Conservation (phyloP, 2,113 vertebrate genomes). For the Strigops habroptila region DNA sequence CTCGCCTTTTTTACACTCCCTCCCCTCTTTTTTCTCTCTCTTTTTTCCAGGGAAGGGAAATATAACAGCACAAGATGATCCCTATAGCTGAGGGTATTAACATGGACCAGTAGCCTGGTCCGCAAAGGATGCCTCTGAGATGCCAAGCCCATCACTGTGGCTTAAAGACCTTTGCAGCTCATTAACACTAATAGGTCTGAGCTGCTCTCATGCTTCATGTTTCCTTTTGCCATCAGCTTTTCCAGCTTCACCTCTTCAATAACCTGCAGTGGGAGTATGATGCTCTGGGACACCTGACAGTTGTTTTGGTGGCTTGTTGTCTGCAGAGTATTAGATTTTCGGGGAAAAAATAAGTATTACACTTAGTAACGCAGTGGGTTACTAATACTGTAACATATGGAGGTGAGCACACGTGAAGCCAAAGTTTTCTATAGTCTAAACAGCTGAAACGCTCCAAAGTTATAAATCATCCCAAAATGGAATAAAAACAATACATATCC, state of each 20-base stretch:
- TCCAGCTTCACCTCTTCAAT: neutral
- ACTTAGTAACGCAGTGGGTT: neutral
- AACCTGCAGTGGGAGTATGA: rapidly evolving
- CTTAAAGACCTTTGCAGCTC: neutral
- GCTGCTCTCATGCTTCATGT: rapidly evolving
- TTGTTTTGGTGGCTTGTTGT: neutral
- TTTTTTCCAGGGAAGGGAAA: neutral
- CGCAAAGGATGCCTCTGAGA: rapidly evolving
- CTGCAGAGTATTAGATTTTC: neutral
- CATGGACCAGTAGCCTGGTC: neutral
- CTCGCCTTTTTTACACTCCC: too few relatives aligned
- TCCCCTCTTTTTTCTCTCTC: neutral
- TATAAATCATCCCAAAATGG: slow-evolving; percentile 7
- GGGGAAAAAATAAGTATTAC: neutral
- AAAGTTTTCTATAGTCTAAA: neutral
- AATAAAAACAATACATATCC: neutral
- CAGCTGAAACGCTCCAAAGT: neutral
- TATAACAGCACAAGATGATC: neutral
- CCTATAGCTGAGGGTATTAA: neutral
- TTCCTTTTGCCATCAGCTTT: neutral
- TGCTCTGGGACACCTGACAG: neutral
- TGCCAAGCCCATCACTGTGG: neutral
- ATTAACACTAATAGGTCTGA: neutral
- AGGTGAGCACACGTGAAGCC: neutral
- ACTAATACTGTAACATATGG: neutral